These are phyloP conservation scores for Merodon equestris DNA, from an alignment of 2,888 invertebrate species.

Conservation along the genomic window DNA sequence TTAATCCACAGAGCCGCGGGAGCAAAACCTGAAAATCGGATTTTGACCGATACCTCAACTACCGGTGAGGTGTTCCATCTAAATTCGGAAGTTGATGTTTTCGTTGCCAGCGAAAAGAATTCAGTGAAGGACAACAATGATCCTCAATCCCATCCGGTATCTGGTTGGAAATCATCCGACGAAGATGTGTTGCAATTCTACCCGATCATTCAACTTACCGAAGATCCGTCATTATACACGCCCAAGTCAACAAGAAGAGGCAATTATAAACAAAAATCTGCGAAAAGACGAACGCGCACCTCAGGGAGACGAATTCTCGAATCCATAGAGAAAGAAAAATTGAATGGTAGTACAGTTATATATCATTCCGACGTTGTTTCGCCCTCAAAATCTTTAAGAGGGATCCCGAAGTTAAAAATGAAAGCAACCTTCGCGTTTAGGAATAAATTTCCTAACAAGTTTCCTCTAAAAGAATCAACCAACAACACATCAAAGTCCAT, in stretches of 20 bases:
- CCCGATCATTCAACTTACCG: slow-evolving; percentile 28
- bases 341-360: no score
- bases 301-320: neutral
- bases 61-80: neutral
- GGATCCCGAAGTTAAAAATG: no score
- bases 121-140: neutral
- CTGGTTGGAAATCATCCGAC: neutral
- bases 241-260: slow-evolving; percentile 11
- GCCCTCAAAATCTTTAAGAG: no score
- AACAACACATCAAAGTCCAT: no score
- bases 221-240: slow-evolving; percentile 1
- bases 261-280: neutral
- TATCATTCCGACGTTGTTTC: no score
- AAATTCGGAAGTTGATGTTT: slow-evolving; percentile 14
- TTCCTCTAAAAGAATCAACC: no score
- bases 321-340: neutral
- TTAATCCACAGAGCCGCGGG: neutral
- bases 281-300: neutral
- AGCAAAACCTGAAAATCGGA: neutral
- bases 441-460: no score
- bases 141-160: no score
- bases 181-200: slow-evolving; percentile 18
- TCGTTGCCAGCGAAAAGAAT: neutral
- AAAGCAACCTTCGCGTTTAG: no score
- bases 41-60: neutral